Evolutionary conservation across 2,797 vertebrate genomes (phyloP).

Genomic region (Hafferia zeledoni): DNA sequence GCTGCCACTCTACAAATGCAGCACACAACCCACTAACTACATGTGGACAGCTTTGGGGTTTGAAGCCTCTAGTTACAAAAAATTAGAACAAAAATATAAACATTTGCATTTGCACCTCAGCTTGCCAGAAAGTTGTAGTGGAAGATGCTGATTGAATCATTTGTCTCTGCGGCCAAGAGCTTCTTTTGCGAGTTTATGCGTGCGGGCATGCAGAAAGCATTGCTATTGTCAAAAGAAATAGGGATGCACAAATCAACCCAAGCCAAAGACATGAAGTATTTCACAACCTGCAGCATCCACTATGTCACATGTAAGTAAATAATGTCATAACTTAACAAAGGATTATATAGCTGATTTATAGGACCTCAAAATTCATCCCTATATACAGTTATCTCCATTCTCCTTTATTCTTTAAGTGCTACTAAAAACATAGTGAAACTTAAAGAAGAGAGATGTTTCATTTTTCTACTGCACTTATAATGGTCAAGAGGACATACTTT

Average conservation of each 20-base stretch:
- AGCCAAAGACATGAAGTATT: slow-evolving; percentile 1
- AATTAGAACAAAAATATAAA: background rate
- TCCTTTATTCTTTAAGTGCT: slow-evolving; percentile 1
- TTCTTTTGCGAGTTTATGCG: background rate
- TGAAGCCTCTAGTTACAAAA: background rate
- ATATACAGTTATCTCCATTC: background rate
- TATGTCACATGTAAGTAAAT: background rate
- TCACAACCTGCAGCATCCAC: background rate
- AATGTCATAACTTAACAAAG: background rate
- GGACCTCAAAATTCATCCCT: background rate
- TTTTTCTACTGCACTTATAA: background rate
- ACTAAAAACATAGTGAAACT: background rate
- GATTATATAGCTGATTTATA: background rate
- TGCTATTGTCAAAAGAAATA: background rate
- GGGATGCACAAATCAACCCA: background rate
- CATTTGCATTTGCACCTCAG: background rate
- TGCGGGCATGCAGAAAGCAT: background rate
- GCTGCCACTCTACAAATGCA: background rate
- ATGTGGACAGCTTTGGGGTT: background rate
- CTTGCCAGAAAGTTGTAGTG: background rate
- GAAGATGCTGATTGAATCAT: fast-evolving
- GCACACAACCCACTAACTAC: background rate
- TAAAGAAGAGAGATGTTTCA: background rate
- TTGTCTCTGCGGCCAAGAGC: background rate
- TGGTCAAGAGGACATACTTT: background rate